These are phyloP conservation scores for Hypanus sabinus DNA, from an alignment of 2,113 vertebrate genomes.

Conservation along the genomic window DNA sequence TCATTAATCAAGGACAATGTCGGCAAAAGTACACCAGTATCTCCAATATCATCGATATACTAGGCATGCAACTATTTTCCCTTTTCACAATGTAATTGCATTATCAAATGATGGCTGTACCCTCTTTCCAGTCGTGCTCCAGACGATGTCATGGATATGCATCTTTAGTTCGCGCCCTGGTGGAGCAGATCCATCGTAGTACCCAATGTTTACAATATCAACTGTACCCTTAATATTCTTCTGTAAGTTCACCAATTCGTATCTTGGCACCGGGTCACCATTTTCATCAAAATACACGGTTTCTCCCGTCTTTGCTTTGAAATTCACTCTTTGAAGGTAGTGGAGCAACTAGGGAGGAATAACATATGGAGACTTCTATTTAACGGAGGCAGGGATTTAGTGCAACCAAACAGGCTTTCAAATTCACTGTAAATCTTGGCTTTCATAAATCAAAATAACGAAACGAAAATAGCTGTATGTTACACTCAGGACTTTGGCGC, in stretches of 20 bases:
- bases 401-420: no score
- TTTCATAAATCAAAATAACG: no score
- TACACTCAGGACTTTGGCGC: no score
- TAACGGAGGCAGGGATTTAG: no score
- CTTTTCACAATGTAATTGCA: neutral
- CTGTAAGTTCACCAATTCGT: neutral
- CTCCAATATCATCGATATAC: neutral
- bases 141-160: neutral
- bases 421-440: no score
- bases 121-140: neutral
- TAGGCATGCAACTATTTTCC: no score
- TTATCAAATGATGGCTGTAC: neutral
- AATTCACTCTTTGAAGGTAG: neutral
- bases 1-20: no score
- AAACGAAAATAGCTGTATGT: no score
- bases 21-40: no score
- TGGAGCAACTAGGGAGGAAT: neutral
- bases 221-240: neutral
- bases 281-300: conserved; percentile 7
- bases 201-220: neutral
- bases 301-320: neutral
- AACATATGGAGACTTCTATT: no score
- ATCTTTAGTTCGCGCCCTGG: neutral
- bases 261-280: neutral
- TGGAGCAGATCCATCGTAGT: neutral